Evolutionary conservation across 2,888 invertebrate species (phyloP).

Genomic region (Cataglyphis rosenhaueri): DNA sequence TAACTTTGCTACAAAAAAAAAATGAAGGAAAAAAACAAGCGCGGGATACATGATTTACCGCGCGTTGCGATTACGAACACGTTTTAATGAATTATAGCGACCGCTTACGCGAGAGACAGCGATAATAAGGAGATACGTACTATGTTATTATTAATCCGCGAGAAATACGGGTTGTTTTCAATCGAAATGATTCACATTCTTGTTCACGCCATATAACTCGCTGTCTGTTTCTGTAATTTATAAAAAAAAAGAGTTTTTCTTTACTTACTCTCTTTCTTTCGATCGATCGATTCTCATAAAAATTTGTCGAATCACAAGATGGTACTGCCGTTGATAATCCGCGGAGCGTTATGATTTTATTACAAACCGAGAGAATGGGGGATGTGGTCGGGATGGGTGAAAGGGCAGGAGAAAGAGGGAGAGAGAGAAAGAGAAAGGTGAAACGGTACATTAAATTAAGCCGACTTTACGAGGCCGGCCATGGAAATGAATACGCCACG

Average conservation of each 20-base stretch:
- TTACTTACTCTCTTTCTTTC: background rate
- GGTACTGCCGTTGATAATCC: conserved; percentile 49
- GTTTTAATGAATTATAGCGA: conserved; percentile 40
- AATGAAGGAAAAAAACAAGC: background rate
- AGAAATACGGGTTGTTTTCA: conserved; percentile 27
- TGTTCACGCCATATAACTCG: conserved; percentile 25
- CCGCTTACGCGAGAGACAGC: conserved; percentile 39
- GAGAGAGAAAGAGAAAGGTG: conserved; percentile 27
- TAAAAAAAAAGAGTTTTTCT: background rate
- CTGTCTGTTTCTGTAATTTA: background rate
- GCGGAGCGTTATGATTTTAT: conserved; percentile 63
- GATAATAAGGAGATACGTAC: conserved; percentile 47
- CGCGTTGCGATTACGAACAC: conserved; percentile 38
- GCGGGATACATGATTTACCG: conserved; percentile 35
- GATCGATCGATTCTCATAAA: background rate
- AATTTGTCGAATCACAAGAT: conserved; percentile 11
- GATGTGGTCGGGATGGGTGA: background rate
- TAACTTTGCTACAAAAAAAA: background rate
- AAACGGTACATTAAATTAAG: conserved; percentile 81
- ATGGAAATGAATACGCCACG: conserved; percentile 81
- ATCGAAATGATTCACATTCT: conserved; percentile 31
- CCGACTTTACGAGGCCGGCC: conserved; percentile 81
- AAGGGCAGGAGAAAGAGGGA: conserved; percentile 3
- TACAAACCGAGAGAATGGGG: conserved; percentile 22
- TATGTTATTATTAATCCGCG: conserved; percentile 43